Evolutionary conservation across 2,797 vertebrate genomes (phyloP), one percentile per base, ranked within the genome.

Genomic region (Alosa sapidissima): DNA sequence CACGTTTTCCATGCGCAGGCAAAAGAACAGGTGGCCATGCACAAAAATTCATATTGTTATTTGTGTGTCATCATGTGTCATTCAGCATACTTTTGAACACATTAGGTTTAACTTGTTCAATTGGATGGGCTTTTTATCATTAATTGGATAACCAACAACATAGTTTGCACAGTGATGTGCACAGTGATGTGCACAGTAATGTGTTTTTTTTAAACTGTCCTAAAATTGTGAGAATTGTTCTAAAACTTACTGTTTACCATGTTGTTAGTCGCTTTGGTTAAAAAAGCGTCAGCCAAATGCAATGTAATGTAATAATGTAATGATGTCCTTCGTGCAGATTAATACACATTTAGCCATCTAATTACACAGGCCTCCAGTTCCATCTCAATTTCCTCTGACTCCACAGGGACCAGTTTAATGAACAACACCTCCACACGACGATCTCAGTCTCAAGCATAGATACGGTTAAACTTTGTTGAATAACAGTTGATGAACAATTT

Each of bases 1-100:
- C 90, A 88, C 72, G 89, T 93, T 89, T 87, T 90, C 92, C 89
- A 90, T 45, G 21, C 7, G 13, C 84, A 68, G 28, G 41, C 81
- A 55, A 83, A 81, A 88, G 93, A 95, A 95, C 95, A 96, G 95
- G 94, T 96, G 95, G 94, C 92, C 93, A 41, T 86, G 89, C 92
- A 91, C 41, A 41, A 41, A 41, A 41, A 2, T 41, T 41, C 93
- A 28, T 41, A 11, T 13, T 19, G 41, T 45, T 41, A 13, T 54
- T 54, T 54, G 14, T 54, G 52, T 54, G 52, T 54, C 52, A 54
- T 54, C 2, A 45, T 6, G 13, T 75, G 14, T 41, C 7, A 19
- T 6, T 47, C 72, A 47, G 16, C 41, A 14, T 47, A 78, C 6
- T 41, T 78, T 78, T 45, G 13, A 21, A 14, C 72, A 36, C 28